Evolutionary conservation across 2,888 invertebrate species (phyloP), one percentile per base, ranked within the genome.

Genomic region (Troides aeacus): DNA sequence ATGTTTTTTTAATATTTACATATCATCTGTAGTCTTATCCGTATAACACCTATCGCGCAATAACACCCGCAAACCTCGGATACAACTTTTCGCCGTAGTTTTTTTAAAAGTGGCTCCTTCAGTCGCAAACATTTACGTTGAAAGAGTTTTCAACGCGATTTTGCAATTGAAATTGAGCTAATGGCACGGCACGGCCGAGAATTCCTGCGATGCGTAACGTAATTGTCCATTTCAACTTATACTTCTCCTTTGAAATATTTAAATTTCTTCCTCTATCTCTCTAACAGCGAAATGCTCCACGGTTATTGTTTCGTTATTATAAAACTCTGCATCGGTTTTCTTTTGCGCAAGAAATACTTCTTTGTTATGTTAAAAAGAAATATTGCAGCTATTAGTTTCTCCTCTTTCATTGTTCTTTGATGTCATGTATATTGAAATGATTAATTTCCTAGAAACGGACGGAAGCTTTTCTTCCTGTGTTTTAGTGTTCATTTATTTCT

Each of bases 71-170:
- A 77, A 77, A 79, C 77, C 78, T 81, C 71, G 71, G 74, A 74
- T 79, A 79, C 75, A 80, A 77, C 75, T 77, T 76, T 79, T 81
- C 76, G 79, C 76, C 72, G 71, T 72, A 78, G 74, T 79, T 81
- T 83, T 81, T 21, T 81, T 73, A 75, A 80, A 82, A 81, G 77
- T 76, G 76, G 76, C 76, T 75, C 74, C 73, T 74, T 71, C 75
- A 78, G 76, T 77, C 75, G 76, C 81, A 78, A 84, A 78, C 78
- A 79, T 84, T 83, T 79, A 78, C 77, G 77, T 72, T 75, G 74
- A 78, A 81, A 79, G 76, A 81, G 74, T 79, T 81, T 81, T 76
- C 78, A 79, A 76, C 73, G 70, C 72, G 75, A 77, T 78, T 78
- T 80, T 77, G 78, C 77, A 81, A 75, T 76, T 75, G 72, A 75